A percentile compares a stretch with the other conserved stretches of the same genome.
Conservation (phyloP, 2,113 vertebrate genomes). For the Verasper variegatus region DNA sequence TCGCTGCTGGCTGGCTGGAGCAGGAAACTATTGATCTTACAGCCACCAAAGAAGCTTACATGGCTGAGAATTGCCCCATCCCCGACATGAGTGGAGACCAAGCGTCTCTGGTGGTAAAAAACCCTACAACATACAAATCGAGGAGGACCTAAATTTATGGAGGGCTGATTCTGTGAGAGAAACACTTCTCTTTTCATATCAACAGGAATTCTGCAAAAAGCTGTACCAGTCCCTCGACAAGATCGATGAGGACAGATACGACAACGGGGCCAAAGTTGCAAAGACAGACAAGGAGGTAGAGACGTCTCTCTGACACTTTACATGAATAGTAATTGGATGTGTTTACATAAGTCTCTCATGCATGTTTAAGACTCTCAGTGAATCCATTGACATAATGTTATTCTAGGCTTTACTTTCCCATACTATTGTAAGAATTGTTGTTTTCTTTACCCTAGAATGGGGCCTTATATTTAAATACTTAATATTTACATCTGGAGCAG, state of each 20-base stretch:
- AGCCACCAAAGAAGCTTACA: constrained; percentile 85
- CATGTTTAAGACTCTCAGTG: too few species aligned
- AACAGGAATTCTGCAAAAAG: constrained; percentile 91
- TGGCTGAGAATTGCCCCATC: constrained; percentile 84
- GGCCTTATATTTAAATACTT: too few species aligned
- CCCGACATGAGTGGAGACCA: constrained; percentile 82
- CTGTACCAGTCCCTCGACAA: constrained; percentile 86
- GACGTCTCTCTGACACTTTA: background rate
- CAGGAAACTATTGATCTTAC: constrained; percentile 82
- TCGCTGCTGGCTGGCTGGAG: constrained; percentile 86
- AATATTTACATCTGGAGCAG: too few species aligned
- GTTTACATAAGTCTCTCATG: too few species aligned
- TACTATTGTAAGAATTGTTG: too few species aligned
- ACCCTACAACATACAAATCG: background rate
- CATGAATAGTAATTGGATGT: too few species aligned
- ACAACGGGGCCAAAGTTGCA: constrained; percentile 87
- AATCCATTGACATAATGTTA: too few species aligned
- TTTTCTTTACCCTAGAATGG: too few species aligned
- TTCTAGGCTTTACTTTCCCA: too few species aligned
- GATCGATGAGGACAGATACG: constrained; percentile 92
- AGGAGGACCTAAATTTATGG: background rate
- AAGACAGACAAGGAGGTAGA: constrained; percentile 90
- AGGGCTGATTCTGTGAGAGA: background rate
- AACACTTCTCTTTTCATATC: background rate
- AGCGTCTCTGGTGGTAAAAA: constrained; percentile 86